These are phyloP conservation scores for Brienomyrus longianalis DNA, from an alignment of 2,113 vertebrate species.

Conservation along the genomic window DNA sequence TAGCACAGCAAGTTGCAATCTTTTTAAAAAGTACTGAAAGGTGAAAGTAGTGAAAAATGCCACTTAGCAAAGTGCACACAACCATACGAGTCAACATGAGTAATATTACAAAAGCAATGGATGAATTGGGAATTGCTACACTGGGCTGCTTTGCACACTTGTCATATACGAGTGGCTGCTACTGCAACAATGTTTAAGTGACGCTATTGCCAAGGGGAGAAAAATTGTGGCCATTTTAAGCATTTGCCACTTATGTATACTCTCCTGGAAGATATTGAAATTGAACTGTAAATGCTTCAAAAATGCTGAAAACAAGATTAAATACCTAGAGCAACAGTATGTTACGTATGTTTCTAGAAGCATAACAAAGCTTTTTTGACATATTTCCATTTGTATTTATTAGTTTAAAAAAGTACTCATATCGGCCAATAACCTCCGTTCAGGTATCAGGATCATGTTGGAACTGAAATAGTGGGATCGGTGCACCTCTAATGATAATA, in stretches of 20 bases:
- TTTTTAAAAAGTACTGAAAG: not conserved
- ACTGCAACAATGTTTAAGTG: too few species aligned
- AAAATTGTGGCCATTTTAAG: not conserved
- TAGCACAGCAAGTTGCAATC: not conserved
- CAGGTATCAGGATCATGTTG: not conserved
- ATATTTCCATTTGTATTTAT: not conserved
- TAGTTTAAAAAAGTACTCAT: not conserved
- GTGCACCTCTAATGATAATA: not conserved
- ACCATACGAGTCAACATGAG: not conserved
- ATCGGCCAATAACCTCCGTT: not conserved
- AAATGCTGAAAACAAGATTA: not conserved
- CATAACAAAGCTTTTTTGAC: not conserved
- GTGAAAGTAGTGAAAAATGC: not conserved
- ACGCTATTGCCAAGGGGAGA: not conserved
- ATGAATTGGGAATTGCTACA: not conserved
- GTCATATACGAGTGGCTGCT: not conserved
- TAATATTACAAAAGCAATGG: not conserved
- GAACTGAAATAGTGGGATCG: not conserved
- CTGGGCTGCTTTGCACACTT: not conserved
- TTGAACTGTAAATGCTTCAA: not conserved
- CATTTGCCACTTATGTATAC: not conserved
- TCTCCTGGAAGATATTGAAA: not conserved
- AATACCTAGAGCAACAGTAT: not conserved
- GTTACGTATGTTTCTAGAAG: not conserved
- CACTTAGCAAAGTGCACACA: not conserved